Evolutionary conservation across 2,888 invertebrate genomes (phyloP).

Genomic region (Ectemnius lituratus): DNA sequence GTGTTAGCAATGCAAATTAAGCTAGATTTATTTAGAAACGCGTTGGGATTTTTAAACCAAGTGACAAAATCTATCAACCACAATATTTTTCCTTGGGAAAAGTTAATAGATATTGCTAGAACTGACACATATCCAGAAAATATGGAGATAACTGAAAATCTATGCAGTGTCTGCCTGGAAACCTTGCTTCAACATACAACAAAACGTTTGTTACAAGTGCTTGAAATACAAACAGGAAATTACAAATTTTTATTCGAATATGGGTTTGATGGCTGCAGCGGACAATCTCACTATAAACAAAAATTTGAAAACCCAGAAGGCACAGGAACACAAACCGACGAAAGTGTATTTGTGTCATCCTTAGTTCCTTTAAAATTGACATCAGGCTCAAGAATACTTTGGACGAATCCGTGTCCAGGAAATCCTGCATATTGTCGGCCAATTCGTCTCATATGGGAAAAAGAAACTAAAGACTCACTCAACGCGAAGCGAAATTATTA

Average conservation of each 20-base stretch:
- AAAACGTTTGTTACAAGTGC: not conserved
- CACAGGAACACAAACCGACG: not conserved
- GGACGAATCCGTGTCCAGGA: not conserved
- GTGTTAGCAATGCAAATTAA: not conserved
- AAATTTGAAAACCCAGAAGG: not conserved
- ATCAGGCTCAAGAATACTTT: not conserved
- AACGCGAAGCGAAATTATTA: not conserved
- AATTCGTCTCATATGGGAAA: conserved; percentile 2
- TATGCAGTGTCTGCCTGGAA: not conserved
- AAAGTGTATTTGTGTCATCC: not conserved
- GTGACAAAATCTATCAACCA: not conserved
- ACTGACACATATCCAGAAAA: not conserved
- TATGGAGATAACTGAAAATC: not conserved
- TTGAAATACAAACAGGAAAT: not conserved
- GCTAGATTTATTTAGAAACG: not conserved
- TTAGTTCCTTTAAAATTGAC: not conserved
- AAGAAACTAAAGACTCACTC: not conserved
- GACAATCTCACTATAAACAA: not conserved
- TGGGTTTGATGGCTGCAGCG: not conserved
- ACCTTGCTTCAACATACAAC: not conserved
- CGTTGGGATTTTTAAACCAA: not conserved
- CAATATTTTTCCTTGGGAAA: not conserved
- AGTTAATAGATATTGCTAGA: not conserved
- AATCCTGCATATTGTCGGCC: not conserved
- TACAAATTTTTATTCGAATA: not conserved